Evolutionary conservation across 2,113 vertebrate species (phyloP).

Genomic region (Stictonetta naevosa): DNA sequence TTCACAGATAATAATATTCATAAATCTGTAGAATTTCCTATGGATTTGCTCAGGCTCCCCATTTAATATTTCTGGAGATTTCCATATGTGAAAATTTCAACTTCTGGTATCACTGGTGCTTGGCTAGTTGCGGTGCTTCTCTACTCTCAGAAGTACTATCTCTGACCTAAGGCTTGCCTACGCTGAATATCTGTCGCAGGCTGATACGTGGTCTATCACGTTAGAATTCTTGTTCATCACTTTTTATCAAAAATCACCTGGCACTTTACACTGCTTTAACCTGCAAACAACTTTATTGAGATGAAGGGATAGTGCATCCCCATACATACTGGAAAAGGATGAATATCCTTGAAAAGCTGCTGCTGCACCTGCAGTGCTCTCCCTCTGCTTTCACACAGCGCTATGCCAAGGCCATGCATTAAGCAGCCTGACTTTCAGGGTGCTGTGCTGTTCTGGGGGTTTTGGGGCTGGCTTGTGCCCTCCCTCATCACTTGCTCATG

Average conservation of each 20-base stretch:
- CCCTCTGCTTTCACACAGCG: not conserved
- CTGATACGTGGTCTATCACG: not conserved
- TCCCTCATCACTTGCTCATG: not conserved
- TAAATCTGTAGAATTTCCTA: slow-evolving; percentile 68
- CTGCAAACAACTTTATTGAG: not conserved
- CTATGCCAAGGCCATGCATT: not conserved
- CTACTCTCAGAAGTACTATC: not conserved
- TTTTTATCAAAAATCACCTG: not conserved
- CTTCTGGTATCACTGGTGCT: not conserved
- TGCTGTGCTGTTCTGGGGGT: accelerated
- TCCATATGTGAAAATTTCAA: slow-evolving; percentile 33
- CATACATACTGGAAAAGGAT: accelerated
- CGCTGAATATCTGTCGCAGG: not conserved
- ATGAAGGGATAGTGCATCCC: not conserved
- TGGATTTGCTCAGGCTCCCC: slow-evolving; percentile 45
- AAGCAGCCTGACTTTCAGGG: not conserved
- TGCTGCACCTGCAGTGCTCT: not conserved
- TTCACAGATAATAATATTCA: slow-evolving; percentile 72
- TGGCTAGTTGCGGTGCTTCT: not conserved
- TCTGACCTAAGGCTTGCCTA: not conserved
- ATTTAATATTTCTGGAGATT: slow-evolving; percentile 60
- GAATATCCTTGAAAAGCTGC: not conserved
- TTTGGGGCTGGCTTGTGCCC: not conserved
- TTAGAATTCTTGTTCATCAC: not conserved
- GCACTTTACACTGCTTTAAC: not conserved